These are phyloP conservation scores for Empis stercorea DNA, from an alignment of 2,888 invertebrate species.

Conservation along the genomic window DNA sequence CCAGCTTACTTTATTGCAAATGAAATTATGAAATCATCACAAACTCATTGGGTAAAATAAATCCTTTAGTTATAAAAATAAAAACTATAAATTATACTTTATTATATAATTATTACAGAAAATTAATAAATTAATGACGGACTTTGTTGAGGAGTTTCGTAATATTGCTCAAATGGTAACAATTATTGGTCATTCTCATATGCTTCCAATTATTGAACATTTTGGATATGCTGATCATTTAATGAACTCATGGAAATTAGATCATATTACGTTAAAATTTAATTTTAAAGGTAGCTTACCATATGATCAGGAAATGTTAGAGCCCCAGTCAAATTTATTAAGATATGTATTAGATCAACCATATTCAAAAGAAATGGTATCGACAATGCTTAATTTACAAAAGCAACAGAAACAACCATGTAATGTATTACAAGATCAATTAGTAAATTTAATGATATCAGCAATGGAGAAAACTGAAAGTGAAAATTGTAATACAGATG, in stretches of 20 bases:
- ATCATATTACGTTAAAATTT: conserved; percentile 62
- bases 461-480: conserved; percentile 87
- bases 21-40: conserved; percentile 68
- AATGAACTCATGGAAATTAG: conserved; percentile 87
- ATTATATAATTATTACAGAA: conserved; percentile 46
- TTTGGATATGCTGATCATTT: conserved; percentile 81
- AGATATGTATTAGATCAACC: conserved; percentile 88
- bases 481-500: conserved; percentile 41
- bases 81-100: background rate
- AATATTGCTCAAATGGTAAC: conserved; percentile 93
- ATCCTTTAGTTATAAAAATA: background rate
- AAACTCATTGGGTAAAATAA: conserved; percentile 71
- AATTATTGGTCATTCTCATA: conserved; percentile 75
- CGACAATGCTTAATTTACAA: conserved; percentile 84
- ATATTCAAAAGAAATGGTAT: conserved; percentile 92
- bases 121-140: conserved; percentile 70
- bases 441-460: conserved; percentile 78
- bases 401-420: conserved; percentile 85
- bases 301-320: conserved; percentile 73
- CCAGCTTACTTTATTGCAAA: conserved; percentile 93
- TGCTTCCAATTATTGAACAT: conserved; percentile 90
- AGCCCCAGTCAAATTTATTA: conserved; percentile 77
- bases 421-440: conserved; percentile 79
- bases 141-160: conserved; percentile 86
- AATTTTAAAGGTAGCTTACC: conserved; percentile 62